These are phyloP conservation scores for Anguilla obscura DNA, from an alignment of 2,797 vertebrate species.

Conservation along the genomic window DNA sequence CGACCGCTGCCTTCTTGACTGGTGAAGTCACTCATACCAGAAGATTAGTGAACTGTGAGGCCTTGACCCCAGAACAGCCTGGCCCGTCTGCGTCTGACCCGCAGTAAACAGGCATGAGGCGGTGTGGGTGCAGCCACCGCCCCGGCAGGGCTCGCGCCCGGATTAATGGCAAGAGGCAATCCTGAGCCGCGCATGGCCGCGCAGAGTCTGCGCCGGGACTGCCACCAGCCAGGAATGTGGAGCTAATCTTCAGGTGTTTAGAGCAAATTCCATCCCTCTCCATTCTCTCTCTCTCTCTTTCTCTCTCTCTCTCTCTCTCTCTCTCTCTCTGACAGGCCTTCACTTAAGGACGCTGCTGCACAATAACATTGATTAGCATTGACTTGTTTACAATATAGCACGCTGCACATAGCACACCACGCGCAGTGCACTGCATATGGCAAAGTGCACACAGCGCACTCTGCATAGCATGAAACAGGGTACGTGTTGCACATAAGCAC, in stretches of 20 bases:
- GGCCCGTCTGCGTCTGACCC: slow-evolving; percentile 49
- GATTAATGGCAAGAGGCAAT: neutral
- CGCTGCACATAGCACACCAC: neutral
- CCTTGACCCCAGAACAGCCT: slow-evolving; percentile 52
- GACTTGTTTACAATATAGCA: too few relatives aligned
- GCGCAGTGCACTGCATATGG: neutral
- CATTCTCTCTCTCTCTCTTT: neutral
- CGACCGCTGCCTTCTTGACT: slow-evolving; percentile 58
- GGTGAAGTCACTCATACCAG: slow-evolving; percentile 64
- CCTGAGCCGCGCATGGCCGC: neutral
- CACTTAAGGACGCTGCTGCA: too few relatives aligned
- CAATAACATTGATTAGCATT: too few relatives aligned
- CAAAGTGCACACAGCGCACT: neutral
- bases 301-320: neutral
- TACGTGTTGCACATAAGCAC: neutral
- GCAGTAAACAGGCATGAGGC: slow-evolving; percentile 52
- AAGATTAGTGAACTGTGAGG: slow-evolving; percentile 57
- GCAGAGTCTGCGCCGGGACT: slow-evolving; percentile 17
- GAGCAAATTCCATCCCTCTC: slow-evolving; percentile 51
- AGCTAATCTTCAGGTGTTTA: slow-evolving; percentile 66
- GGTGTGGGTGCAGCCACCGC: slow-evolving; percentile 39
- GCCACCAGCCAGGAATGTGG: slow-evolving; percentile 53
- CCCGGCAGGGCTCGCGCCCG: slow-evolving; percentile 23
- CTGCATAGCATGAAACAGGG: neutral
- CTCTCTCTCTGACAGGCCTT: neutral